Evolutionary conservation across 2,113 vertebrate species (phyloP), one percentile per base, ranked within the genome.

Genomic region (Baryphthengus martii): DNA sequence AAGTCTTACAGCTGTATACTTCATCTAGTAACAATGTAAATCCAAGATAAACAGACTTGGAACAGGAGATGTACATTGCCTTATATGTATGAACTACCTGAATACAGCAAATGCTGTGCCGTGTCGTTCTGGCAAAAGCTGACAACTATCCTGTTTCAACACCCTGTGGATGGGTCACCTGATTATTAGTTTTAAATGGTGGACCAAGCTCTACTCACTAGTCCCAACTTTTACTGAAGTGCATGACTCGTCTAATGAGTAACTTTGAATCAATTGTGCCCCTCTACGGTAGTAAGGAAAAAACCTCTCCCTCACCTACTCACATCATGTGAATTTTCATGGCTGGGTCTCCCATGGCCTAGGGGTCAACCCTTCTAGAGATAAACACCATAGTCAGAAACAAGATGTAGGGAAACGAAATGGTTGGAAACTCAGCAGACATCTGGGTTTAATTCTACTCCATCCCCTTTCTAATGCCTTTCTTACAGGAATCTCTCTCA

Each of bases 11-110:
- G 94, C 71, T 94, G 89, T 96, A 95, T 95, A 93, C 77, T 96
- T 96, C 94, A 93, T 92, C 77, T 96, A 89, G 91, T 76, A 97
- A 95, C 91, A 95, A 95, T 94, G 95, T 96, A 96, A 97, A 90
- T 85, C 90, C 95, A 97, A 94, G 90, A 91, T 97, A 96, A 95
- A 97, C 95, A 96, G 74, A 88, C 84, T 94, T 95, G 95, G 95
- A 96, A 96, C 81, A 39, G 82, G 94, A 94, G 87, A 79, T 25
- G 95, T 96, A 85, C 96, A 95, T 96, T 96, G 87, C 93, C 95
- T 96, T 96, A 96, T 97, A 96, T 91, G 95, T 95, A 97, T 8
- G 93, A 82, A 95, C 71, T 82, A 96, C 96, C 96, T 97, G 91
- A 91, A 33, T 15, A 18, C 3, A 89, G 91, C 87, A 70, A 93